A percentile compares a stretch with the other conserved stretches of the same genome.
phyloP scores from a whole-genome alignment of 2,888 invertebrate species.

The Linnaemya tessellans region DNA sequence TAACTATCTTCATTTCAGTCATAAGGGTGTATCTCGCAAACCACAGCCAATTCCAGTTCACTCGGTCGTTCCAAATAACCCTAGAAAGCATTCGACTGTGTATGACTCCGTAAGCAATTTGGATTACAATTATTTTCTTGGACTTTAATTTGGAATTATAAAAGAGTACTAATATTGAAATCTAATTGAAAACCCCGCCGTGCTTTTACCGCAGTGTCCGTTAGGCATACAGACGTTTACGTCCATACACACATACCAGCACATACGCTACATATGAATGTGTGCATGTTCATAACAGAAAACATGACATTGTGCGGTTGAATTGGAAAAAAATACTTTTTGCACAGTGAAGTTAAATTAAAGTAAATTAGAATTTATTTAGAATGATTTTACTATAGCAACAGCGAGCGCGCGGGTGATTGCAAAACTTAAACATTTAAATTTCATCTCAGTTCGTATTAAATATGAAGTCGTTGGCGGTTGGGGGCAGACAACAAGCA shows the following conservation, averaged over 20 bases:
- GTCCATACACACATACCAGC: not conserved
- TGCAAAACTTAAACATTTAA: not conserved
- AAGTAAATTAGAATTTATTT: not conserved
- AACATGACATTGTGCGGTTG: constrained; percentile 48
- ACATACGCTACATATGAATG: not conserved
- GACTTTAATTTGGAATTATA: no score
- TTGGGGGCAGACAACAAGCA: not conserved
- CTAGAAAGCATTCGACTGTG: no score
- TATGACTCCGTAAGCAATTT: no score
- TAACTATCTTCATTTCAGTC: no score
- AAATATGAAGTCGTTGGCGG: not conserved
- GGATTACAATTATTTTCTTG: no score
- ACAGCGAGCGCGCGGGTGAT: not conserved
- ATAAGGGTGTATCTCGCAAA: no score
- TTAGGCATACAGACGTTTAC: not conserved
- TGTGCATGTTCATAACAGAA: constrained; percentile 25
- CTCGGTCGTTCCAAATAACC: no score
- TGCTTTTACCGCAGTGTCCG: not conserved
- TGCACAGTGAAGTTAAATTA: constrained; percentile 1
- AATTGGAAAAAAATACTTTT: constrained; percentile 3
- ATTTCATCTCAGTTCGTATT: not conserved
- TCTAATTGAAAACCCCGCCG: no score
- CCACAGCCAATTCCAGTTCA: no score
- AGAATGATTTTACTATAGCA: not conserved
- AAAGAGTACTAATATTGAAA: no score